Conservation (phyloP, 2,888 invertebrate species). For the Ormyrus labotus region DNA sequence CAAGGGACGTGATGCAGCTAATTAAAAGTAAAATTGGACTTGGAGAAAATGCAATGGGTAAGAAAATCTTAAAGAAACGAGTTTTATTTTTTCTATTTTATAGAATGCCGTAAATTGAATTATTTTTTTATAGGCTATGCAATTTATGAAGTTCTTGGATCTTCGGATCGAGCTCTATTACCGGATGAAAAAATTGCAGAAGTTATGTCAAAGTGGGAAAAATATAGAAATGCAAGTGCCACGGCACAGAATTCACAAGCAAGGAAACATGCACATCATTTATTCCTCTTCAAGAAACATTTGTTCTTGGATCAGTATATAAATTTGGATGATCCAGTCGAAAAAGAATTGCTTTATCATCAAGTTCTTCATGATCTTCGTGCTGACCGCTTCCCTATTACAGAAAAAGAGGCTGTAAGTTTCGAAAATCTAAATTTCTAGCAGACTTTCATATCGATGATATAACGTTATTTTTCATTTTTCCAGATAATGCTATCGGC, state of each 20-base stretch:
- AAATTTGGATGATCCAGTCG: constrained; percentile 89
- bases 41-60: constrained; percentile 84
- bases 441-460: too few relatives aligned
- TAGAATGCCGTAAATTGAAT: not conserved
- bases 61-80: constrained; percentile 38
- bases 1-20: constrained; percentile 90
- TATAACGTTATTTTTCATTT: too few relatives aligned
- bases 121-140: constrained; percentile 83
- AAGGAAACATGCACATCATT: constrained; percentile 79
- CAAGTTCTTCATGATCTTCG: constrained; percentile 94
- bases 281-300: constrained; percentile 89
- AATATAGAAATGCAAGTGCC: constrained; percentile 85
- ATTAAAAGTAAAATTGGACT: constrained; percentile 94
- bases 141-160: constrained; percentile 93
- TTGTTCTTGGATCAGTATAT: constrained; percentile 88
- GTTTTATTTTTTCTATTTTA: not conserved
- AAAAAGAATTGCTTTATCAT: constrained; percentile 95
- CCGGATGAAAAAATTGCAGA: constrained; percentile 94
- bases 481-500: constrained; percentile 93
- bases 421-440: not conserved
- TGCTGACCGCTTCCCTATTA: constrained; percentile 93
- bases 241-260: constrained; percentile 79
- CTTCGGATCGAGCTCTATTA: constrained; percentile 89
- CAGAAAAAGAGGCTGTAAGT: constrained; percentile 95
- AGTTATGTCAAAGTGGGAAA: constrained; percentile 96